Evolutionary conservation across 2,113 vertebrate species (phyloP).

Genomic region (Hystrix brachyura): DNA sequence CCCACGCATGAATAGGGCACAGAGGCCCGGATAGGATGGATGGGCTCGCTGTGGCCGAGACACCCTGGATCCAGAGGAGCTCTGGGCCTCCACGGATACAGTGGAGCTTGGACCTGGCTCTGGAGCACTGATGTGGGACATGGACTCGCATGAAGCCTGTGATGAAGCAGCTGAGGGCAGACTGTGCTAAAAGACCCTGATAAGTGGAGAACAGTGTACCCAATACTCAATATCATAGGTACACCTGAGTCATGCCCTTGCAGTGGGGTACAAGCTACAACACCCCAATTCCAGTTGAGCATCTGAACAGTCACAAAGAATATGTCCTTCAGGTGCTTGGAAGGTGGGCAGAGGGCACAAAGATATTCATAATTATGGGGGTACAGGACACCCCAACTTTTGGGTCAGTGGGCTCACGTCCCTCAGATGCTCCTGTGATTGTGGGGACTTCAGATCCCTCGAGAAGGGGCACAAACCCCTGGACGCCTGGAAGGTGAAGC

Average conservation of each 20-base stretch:
- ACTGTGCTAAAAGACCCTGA: accelerated
- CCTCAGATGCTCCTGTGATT: background rate
- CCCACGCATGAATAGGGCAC: conserved; percentile 23
- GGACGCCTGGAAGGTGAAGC: background rate
- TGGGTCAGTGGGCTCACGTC: background rate
- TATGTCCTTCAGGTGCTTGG: background rate
- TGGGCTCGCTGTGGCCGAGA: conserved; percentile 15
- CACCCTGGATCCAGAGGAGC: conserved; percentile 19
- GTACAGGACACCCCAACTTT: background rate
- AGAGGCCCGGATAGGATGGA: conserved; percentile 6
- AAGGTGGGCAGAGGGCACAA: background rate
- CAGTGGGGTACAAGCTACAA: background rate
- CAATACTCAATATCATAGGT: background rate
- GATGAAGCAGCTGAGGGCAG: background rate
- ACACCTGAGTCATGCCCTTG: accelerated
- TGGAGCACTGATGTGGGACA: background rate
- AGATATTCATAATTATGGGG: background rate
- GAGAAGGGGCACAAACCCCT: background rate
- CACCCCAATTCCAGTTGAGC: accelerated
- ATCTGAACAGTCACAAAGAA: background rate
- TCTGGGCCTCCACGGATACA: background rate
- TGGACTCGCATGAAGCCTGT: background rate
- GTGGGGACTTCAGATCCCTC: background rate
- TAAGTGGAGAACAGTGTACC: background rate
- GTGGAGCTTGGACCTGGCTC: background rate